Evolutionary conservation across 2,113 vertebrate species (phyloP).

Genomic region (Sclerurus mexicanus): DNA sequence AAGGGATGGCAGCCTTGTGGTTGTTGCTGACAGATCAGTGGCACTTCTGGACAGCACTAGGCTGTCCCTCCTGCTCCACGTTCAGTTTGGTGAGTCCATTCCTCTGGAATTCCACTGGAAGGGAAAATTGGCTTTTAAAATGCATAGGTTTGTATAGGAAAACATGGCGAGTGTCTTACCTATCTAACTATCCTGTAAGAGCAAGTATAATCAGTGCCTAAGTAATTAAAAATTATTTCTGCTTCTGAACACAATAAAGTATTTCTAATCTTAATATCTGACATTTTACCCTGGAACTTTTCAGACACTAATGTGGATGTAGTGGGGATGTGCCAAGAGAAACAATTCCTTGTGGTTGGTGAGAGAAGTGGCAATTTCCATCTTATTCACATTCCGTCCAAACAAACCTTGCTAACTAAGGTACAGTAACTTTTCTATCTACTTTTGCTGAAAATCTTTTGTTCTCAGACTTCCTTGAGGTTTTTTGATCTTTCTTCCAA

Average conservation of each 20-base stretch:
- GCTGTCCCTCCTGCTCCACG: conserved; percentile 82
- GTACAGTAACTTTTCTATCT: conserved; percentile 64
- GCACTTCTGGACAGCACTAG: conserved; percentile 85
- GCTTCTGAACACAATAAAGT: neutral
- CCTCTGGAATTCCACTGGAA: neutral
- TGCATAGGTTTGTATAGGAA: neutral
- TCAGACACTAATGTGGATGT: conserved; percentile 89
- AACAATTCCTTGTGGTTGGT: conserved; percentile 88
- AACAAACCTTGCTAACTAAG: conserved; percentile 86
- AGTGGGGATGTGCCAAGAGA: conserved; percentile 84
- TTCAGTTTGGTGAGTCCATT: conserved; percentile 84
- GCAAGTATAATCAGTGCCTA: neutral
- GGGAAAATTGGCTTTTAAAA: neutral
- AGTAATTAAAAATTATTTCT: neutral
- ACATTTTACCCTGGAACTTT: conserved; percentile 38
- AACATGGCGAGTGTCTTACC: neutral
- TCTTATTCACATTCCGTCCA: conserved; percentile 87
- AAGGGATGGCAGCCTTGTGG: conserved; percentile 80
- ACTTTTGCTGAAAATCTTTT: neutral
- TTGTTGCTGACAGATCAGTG: conserved; percentile 84
- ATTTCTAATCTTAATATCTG: neutral
- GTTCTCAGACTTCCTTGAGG: neutral
- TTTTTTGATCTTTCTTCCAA: neutral
- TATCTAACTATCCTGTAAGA: neutral
- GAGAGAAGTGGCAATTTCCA: conserved; percentile 93